A percentile compares a stretch with the other conserved stretches of the same genome.
Evolutionary conservation across 1,140 invertebrate species (phyloP).

Genomic region (Telenomus remus): DNA sequence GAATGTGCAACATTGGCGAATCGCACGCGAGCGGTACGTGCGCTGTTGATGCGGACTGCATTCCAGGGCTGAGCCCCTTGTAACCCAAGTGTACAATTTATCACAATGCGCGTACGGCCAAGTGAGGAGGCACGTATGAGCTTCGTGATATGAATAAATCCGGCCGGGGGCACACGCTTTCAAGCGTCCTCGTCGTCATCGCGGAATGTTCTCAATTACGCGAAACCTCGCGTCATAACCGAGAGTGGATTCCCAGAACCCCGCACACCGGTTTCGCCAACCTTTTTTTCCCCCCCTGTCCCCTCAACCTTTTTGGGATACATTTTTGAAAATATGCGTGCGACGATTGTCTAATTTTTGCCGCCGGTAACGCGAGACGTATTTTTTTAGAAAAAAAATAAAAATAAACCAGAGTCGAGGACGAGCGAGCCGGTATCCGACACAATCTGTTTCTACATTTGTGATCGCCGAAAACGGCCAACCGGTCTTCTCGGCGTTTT

Average conservation of each 20-base stretch:
- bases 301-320: too few relatives aligned
- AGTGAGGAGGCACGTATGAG: conserved; percentile 39
- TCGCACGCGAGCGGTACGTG: conserved; percentile 57
- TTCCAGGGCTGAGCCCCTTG: conserved; percentile 52
- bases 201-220: conserved; percentile 5
- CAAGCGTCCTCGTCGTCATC: conserved; percentile 18
- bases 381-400: conserved; percentile 24
- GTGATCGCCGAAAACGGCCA: conserved; percentile 50
- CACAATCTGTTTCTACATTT: conserved; percentile 57
- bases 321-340: conserved; percentile 12
- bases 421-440: conserved; percentile 57
- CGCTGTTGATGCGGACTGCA: conserved; percentile 53
- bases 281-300: too few relatives aligned
- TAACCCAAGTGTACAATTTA: conserved; percentile 57
- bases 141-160: conserved; percentile 55
- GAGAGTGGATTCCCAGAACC: too few relatives aligned
- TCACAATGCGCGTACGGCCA: conserved; percentile 37
- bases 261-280: too few relatives aligned
- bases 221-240: too few relatives aligned
- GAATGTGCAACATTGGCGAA: conserved; percentile 45
- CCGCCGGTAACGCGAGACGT: conserved; percentile 22
- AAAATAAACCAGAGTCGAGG: conserved; percentile 13
- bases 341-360: conserved; percentile 26
- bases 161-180: conserved; percentile 22
- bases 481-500: conserved; percentile 36